Evolutionary conservation across 1,140 invertebrate species (phyloP), one percentile per base, ranked within the genome.

Genomic region (Odontomachus brunneus): DNA sequence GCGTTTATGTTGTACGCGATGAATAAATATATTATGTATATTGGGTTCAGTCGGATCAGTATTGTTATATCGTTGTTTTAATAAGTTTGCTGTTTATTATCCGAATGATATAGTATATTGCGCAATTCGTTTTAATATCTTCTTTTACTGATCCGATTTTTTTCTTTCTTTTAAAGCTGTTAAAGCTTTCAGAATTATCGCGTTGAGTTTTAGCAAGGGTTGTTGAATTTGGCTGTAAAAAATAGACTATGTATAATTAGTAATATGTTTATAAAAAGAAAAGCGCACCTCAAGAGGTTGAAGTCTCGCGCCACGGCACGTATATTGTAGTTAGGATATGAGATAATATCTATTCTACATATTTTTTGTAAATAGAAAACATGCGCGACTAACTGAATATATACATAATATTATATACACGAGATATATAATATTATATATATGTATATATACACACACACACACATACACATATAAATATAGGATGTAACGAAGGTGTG

Each of bases 161-260:
- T 38, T 88, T 72, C 9, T 57, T 44, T 26, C 75, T 88, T 86
- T 87, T 89, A 89, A 80, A 22, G 55, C 87, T 89, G 65, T 66
- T 84, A 62, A 72, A 29, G 69, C 55, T 65, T 63, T 82, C 48
- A 71, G 63, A 82, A 72, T 57, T 59, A 82, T 69, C 17, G 89
- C 87, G 88, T 92, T 89, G 92, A 85, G 91, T 90, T 91, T 93
- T 90, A 91, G 89, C 89, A 84, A 92, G 69, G 91, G 91, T 94
- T 93, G 93, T 94, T 94, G 90, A 94, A 93, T 93, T 94, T 93
- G 92, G 91, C 92, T 94, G 93, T 94, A 93, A 92, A 90, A 89
- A 44, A 89, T 93, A 93, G 91, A 90, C 88, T 65, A 89, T 91
- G 88, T 91, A 44, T 44, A 91, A 91, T 91, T 91, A 93, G 89